Evolutionary conservation across 2,888 invertebrate species (phyloP), one percentile per base, ranked within the genome.

Genomic region (Sminthurinus aureus): DNA sequence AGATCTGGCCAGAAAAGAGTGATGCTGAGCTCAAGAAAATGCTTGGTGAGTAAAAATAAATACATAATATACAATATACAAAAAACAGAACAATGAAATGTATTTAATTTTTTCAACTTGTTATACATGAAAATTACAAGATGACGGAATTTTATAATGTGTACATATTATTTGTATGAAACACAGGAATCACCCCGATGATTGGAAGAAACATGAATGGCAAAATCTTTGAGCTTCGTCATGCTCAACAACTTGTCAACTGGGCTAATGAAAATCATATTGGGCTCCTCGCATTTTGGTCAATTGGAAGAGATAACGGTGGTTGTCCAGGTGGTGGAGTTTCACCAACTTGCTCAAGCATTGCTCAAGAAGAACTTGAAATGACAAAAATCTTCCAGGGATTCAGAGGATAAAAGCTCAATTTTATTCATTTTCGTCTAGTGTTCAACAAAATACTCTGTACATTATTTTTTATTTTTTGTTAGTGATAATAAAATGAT

Each of bases 341-440:
- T 73, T 85, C 85, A 0, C 87, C 88, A 13, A 66, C 20, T n/a
- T 88, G 88, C 73, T 86, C 86, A 71, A 85, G 87, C 12, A 85
- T 84, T 69, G 66, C 78, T 20, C 88, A 88, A 74, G 51, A 76
- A 6, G 84, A 86, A 12, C 84, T 79, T 24, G 88, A 88, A 64
- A 87, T 88, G 50, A 88, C 85, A 38, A 87, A 85, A 82, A 86
- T 84, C 26, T 88, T 88, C 77, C 87, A 88, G 82, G 85, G 85
- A 3, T 88, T 88, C 74, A 83, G 71, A 79, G 81, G 83, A 20
- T 87, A 82, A 82, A 69, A 64, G 2, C 13, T 18, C n/a, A 64
- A 64, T 64, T 64, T 38, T 38, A 38, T 6, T 4, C 6, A 38
- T 1, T 38, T 38, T 38, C 1, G 38, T 38, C 6, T 38, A 38